A percentile compares a stretch with the other conserved stretches of the same genome.
Conservation (phyloP, 53 echinoderm and acorn worm genomes). For the Mesocentrotus franciscanus region DNA sequence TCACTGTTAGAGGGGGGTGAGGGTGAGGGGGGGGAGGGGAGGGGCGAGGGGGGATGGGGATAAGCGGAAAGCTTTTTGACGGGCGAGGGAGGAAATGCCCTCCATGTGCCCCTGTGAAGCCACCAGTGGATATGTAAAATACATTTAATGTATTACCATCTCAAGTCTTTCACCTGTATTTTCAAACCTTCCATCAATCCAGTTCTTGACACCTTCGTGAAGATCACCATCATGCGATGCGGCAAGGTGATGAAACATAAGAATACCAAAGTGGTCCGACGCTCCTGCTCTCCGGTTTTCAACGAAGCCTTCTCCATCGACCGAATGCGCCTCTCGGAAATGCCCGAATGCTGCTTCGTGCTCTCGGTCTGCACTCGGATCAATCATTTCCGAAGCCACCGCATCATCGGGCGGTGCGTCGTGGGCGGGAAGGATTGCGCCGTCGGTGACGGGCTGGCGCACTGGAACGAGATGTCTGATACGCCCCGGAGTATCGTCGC, state of each 20-base stretch:
- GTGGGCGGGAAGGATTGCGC: constrained; percentile 84
- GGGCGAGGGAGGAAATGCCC: no score
- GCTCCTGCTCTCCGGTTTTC: constrained; percentile 83
- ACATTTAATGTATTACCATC: no score
- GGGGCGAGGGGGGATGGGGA: no score
- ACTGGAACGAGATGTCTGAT: constrained; percentile 94
- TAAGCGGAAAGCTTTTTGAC: no score
- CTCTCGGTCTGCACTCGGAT: constrained; percentile 81
- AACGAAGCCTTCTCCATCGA: constrained; percentile 95
- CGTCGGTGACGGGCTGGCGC: constrained; percentile 83
- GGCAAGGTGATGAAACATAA: constrained; percentile 87
- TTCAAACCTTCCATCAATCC: not conserved
- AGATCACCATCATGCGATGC: constrained; percentile 87
- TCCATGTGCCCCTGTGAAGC: not conserved
- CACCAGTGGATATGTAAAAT: not conserved
- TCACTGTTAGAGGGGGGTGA: no score
- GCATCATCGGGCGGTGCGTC: constrained; percentile 86
- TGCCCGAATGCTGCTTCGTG: constrained; percentile 76
- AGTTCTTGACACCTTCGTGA: constrained; percentile 90
- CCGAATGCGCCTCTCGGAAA: constrained; percentile 70
- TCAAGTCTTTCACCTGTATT: not conserved
- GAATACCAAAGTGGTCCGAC: constrained; percentile 77
- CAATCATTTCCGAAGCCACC: constrained; percentile 85
- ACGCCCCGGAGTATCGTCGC: constrained; percentile 85
- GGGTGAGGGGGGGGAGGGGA: no score